Evolutionary conservation across 1,140 invertebrate species (phyloP).

Genomic region (Lysiphlebus fabarum): DNA sequence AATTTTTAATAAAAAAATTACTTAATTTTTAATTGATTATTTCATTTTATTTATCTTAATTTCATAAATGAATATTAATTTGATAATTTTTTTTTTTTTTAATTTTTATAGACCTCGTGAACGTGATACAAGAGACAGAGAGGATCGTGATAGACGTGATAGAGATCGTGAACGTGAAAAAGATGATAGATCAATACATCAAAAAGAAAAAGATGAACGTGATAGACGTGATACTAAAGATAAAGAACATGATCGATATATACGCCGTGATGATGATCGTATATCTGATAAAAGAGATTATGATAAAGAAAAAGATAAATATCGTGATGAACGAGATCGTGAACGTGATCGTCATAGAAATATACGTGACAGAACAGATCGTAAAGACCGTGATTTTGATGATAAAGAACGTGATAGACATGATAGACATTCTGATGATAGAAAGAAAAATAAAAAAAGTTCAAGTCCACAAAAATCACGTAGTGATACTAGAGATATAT

Average conservation of each 20-base stretch:
- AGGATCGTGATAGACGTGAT: slow-evolving; percentile 39
- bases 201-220: slow-evolving; percentile 46
- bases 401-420: slow-evolving; percentile 43
- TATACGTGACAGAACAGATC: slow-evolving; percentile 36
- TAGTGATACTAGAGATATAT: slow-evolving; percentile 41
- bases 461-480: slow-evolving; percentile 41
- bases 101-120: slow-evolving; percentile 22
- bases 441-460: slow-evolving; percentile 43
- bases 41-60: neutral
- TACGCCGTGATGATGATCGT: slow-evolving; percentile 42
- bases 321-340: slow-evolving; percentile 34
- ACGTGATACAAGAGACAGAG: slow-evolving; percentile 30
- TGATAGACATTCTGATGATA: slow-evolving; percentile 42
- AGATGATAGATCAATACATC: slow-evolving; percentile 41
- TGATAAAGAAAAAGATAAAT: slow-evolving; percentile 38
- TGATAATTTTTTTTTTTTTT: slow-evolving; percentile 1
- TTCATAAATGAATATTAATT: neutral
- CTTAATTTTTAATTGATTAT: slow-evolving; percentile 6
- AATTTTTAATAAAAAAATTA: slow-evolving; percentile 8
- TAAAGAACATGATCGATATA: slow-evolving; percentile 44
- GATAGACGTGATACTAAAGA: slow-evolving; percentile 37
- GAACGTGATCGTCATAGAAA: slow-evolving; percentile 43
- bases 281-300: slow-evolving; percentile 43
- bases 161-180: slow-evolving; percentile 38
- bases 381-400: slow-evolving; percentile 40